Conservation (phyloP, 2,888 invertebrate genomes). For the Ctenicera cuprea region DNA sequence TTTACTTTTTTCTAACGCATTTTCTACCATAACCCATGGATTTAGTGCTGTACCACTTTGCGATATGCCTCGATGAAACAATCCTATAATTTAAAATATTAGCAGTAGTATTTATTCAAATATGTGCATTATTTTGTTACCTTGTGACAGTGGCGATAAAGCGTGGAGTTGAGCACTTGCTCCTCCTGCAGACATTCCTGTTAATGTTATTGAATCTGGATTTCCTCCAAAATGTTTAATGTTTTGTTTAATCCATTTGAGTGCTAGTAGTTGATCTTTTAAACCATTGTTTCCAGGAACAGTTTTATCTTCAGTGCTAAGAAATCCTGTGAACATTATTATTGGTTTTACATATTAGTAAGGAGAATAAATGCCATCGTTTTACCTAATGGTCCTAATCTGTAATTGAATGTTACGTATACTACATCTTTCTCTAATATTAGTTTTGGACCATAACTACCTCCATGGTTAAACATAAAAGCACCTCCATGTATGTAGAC, state of each 20-base stretch:
- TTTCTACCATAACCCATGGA: constrained; percentile 76
- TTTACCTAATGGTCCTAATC: constrained; percentile 82
- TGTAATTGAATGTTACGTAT: constrained; percentile 81
- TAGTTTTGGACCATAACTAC: constrained; percentile 75
- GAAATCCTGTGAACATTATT: constrained; percentile 76
- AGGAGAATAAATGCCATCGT: neutral
- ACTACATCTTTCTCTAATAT: constrained; percentile 81
- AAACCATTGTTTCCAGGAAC: constrained; percentile 84
- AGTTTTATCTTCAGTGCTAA: constrained; percentile 82
- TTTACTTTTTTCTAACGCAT: constrained; percentile 77
- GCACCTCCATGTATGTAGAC: constrained; percentile 82
- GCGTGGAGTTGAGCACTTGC: constrained; percentile 85
- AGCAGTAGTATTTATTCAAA: neutral
- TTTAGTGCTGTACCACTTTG: constrained; percentile 82
- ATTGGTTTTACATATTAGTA: neutral
- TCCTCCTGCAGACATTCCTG: constrained; percentile 85
- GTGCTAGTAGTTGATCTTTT: constrained; percentile 83
- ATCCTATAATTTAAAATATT: constrained; percentile 68
- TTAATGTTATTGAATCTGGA: constrained; percentile 80
- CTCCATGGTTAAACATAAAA: constrained; percentile 80
- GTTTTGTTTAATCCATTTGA: constrained; percentile 82
- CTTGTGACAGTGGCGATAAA: constrained; percentile 78
- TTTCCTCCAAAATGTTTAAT: constrained; percentile 84
- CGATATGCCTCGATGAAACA: constrained; percentile 80
- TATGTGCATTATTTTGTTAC: constrained; percentile 67